phyloP scores from a whole-genome alignment of 2,888 invertebrate species.

The Glyphotaelius pellucidus region DNA sequence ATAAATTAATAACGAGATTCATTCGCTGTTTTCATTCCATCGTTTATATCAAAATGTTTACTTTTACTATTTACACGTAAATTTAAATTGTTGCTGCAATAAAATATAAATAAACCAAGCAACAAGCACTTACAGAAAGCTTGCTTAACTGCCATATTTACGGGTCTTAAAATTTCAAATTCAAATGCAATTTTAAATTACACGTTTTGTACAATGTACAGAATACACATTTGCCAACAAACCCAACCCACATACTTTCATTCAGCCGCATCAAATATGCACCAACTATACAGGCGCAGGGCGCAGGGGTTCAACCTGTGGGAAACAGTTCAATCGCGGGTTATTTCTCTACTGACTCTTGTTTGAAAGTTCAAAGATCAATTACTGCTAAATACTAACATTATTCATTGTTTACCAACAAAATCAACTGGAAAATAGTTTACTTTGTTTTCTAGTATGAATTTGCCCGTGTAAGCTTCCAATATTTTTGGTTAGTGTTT shows the following conservation, averaged over 20 bases:
- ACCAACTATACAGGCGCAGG: neutral
- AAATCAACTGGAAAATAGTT: too few species aligned
- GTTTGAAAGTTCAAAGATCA: neutral
- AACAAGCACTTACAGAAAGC: neutral
- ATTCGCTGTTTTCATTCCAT: neutral
- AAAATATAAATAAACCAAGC: neutral
- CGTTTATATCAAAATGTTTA: neutral
- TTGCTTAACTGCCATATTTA: neutral
- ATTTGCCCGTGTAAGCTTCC: too few species aligned
- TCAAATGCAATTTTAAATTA: constrained; percentile 33
- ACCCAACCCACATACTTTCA: neutral
- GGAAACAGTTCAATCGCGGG: neutral
- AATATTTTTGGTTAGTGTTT: too few species aligned
- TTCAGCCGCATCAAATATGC: constrained; percentile 34
- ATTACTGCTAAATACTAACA: neutral
- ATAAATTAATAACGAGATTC: too few species aligned
- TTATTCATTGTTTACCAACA: neutral
- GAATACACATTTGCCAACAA: neutral
- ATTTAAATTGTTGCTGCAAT: neutral
- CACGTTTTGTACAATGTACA: neutral
- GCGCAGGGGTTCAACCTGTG: neutral
- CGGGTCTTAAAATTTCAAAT: constrained; percentile 15
- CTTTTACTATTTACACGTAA: neutral
- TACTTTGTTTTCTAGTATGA: too few species aligned
- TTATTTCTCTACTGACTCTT: neutral